Evolutionary conservation across 2,113 vertebrate species (phyloP).

Genomic region (Paedocypris sp.): DNA sequence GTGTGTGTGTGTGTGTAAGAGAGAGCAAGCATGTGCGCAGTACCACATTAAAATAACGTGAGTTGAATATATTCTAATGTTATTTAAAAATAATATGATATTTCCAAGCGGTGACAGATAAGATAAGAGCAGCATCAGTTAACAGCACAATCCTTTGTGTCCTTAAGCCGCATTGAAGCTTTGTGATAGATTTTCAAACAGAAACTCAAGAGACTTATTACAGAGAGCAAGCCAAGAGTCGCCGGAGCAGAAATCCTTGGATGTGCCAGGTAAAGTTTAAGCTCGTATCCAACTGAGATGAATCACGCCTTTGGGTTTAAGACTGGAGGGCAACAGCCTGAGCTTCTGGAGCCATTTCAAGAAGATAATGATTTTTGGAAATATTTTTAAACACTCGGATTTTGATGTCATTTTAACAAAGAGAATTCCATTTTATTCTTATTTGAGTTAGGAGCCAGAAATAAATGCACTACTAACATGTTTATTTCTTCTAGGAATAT

Average conservation of each 20-base stretch:
- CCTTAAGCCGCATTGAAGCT: neutral
- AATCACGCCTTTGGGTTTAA: neutral
- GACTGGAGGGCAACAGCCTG: neutral
- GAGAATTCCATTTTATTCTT: too few species aligned
- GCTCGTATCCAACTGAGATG: neutral
- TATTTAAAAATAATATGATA: too few species aligned
- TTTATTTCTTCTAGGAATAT: neutral
- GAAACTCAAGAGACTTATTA: slow-evolving; percentile 17
- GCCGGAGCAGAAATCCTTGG: neutral
- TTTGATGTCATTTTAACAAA: too few species aligned
- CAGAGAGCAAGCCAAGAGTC: neutral
- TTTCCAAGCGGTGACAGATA: too few species aligned
- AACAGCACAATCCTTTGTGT: neutral
- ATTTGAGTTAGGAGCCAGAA: neutral
- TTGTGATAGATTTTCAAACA: neutral
- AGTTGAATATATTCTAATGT: too few species aligned
- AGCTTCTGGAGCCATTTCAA: too few species aligned
- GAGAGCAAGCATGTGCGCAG: too few species aligned
- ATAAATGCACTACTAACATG: neutral
- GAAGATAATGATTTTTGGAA: too few species aligned
- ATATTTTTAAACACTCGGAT: too few species aligned
- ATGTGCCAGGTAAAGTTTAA: neutral
- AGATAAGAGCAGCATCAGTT: too few species aligned
- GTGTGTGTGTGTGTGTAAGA: too few species aligned
- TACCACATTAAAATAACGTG: too few species aligned